phyloP scores from a whole-genome alignment of 2,113 vertebrate genomes.

The Smithornis capensis region DNA sequence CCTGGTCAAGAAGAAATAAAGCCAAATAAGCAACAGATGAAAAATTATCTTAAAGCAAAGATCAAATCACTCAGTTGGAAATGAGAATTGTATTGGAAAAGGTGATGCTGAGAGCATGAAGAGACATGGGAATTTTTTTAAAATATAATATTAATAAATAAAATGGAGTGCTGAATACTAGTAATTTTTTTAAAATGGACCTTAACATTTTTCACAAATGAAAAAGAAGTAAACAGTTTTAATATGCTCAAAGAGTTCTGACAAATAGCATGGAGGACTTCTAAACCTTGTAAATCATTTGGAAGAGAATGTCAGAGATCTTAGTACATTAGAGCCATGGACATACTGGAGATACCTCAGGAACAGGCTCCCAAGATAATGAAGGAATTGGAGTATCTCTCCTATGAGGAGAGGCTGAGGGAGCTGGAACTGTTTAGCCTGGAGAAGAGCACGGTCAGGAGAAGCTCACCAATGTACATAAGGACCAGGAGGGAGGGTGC shows the following conservation, averaged over 20 bases:
- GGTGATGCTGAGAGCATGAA: neutral
- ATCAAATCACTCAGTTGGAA: conserved; percentile 42
- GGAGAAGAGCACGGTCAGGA: neutral
- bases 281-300: neutral
- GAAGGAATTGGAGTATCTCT: neutral
- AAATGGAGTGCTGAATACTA: neutral
- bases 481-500: neutral
- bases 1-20: conserved; percentile 62
- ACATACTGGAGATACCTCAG: neutral
- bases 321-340: neutral
- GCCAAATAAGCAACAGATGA: conserved; percentile 66
- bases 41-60: conserved; percentile 54
- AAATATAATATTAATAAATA: neutral
- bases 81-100: neutral
- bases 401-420: neutral
- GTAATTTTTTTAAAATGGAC: neutral
- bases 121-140: neutral
- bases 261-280: neutral
- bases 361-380: neutral
- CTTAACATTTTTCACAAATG: neutral
- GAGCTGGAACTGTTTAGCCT: neutral
- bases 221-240: neutral
- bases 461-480: neutral
- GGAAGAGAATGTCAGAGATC: neutral
- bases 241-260: neutral